Conservation (phyloP, 2,888 invertebrate genomes). For the Biston stratarius region DNA sequence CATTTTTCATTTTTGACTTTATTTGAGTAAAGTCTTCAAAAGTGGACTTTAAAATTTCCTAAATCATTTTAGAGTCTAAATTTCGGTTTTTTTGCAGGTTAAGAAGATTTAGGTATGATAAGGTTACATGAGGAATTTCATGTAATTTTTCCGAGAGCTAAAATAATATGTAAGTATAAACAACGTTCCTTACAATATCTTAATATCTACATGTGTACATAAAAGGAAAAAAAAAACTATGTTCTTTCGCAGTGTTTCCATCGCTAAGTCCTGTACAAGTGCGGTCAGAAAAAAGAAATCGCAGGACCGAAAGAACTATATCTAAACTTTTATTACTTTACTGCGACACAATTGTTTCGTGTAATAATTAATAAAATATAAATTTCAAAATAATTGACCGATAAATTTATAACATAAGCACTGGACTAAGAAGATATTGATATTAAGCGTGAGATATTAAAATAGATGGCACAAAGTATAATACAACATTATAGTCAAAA, state of each 20-base stretch:
- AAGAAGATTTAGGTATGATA: neutral
- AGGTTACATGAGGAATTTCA: neutral
- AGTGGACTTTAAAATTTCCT: too few relatives aligned
- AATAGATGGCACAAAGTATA: slow-evolving; percentile 36
- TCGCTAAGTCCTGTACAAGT: too few relatives aligned
- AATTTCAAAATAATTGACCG: slow-evolving; percentile 12
- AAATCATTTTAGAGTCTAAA: too few relatives aligned
- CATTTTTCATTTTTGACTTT: too few relatives aligned
- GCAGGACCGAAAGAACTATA: slow-evolving; percentile 10
- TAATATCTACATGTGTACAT: slow-evolving; percentile 18
- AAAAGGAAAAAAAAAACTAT: slow-evolving; percentile 1
- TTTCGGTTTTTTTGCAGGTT: neutral
- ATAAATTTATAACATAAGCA: slow-evolving; percentile 21
- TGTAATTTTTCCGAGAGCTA: neutral
- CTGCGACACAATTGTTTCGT: slow-evolving; percentile 1
- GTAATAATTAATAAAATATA: slow-evolving; percentile 5
- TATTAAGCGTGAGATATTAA: slow-evolving; percentile 18
- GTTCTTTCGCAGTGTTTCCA: neutral
- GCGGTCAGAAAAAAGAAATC: too few relatives aligned
- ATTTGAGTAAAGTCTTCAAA: too few relatives aligned
- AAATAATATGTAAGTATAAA: slow-evolving; percentile 6
- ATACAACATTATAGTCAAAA: slow-evolving; percentile 7
- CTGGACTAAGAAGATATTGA: slow-evolving; percentile 28
- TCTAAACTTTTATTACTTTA: slow-evolving; percentile 3
- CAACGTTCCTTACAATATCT: slow-evolving; percentile 9